A percentile compares a stretch with the other conserved stretches of the same genome.
Evolutionary conservation across 2,888 invertebrate species (phyloP).

Genomic region (Nemoura dubitans): DNA sequence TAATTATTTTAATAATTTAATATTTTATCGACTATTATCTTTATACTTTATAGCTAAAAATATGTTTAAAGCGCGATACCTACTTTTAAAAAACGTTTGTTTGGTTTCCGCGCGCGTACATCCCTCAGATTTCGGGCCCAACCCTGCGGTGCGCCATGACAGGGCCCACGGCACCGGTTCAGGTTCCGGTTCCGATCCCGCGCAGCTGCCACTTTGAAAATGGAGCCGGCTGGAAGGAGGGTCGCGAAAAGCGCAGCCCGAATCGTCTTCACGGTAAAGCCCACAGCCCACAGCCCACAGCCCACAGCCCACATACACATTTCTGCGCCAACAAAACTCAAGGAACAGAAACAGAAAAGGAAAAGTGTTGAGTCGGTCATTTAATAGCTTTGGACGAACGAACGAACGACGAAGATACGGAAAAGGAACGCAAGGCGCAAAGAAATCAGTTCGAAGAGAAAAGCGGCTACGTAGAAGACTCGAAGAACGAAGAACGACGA

Average conservation of each 20-base stretch:
- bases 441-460: background rate
- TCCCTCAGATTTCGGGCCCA: background rate
- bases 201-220: background rate
- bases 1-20: constrained; percentile 3
- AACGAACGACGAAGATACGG: background rate
- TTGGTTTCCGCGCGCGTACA: background rate
- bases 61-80: constrained; percentile 12
- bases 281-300: no score
- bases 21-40: background rate
- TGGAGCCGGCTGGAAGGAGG: background rate
- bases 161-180: background rate
- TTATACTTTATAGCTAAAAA: background rate
- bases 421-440: background rate
- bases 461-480: background rate
- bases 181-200: background rate
- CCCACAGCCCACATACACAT: no score
- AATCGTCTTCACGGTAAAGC: background rate
- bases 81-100: background rate
- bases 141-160: background rate
- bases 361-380: background rate
- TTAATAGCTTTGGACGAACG: background rate
- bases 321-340: background rate
- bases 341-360: background rate
- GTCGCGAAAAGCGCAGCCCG: background rate
- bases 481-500: background rate